Conservation (phyloP, 2,113 vertebrate genomes). For the Etheostoma cragini region DNA sequence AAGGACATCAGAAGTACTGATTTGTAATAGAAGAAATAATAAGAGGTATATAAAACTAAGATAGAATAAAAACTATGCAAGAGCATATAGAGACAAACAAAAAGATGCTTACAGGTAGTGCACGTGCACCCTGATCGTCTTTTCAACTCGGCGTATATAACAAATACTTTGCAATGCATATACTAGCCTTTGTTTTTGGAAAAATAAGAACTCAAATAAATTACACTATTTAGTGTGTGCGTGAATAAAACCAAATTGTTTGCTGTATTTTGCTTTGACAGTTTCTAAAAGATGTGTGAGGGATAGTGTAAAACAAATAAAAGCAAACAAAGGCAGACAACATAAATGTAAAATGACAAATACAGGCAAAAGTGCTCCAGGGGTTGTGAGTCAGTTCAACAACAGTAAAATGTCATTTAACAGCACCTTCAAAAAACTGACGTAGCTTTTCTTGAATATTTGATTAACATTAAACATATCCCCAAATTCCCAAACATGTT, state of each 20-base stretch:
- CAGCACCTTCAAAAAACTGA: constrained; percentile 45
- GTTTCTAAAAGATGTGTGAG: not conserved
- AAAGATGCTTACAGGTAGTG: not conserved
- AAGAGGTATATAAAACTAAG: not conserved
- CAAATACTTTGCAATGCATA: not conserved
- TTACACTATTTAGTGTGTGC: not conserved
- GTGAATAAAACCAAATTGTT: not conserved
- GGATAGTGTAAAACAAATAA: constrained; percentile 4
- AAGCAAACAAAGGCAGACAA: constrained; percentile 12
- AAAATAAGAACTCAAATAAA: not conserved
- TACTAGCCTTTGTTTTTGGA: not conserved
- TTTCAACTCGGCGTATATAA: not conserved
- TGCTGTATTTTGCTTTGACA: not conserved
- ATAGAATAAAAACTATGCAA: not conserved
- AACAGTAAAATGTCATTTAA: constrained; percentile 71
- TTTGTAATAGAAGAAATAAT: not conserved
- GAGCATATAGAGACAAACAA: not conserved
- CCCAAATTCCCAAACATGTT: constrained; percentile 51
- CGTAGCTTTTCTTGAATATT: constrained; percentile 72
- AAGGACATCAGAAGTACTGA: not conserved
- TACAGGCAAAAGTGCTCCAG: constrained; percentile 32
- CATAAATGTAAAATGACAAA: constrained; percentile 19
- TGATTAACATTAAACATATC: constrained; percentile 55
- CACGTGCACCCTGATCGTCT: not conserved
- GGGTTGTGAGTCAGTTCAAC: constrained; percentile 54